phyloP scores from a whole-genome alignment of 53 echinoderm and acorn worm species.

The Holothuria leucospilota region DNA sequence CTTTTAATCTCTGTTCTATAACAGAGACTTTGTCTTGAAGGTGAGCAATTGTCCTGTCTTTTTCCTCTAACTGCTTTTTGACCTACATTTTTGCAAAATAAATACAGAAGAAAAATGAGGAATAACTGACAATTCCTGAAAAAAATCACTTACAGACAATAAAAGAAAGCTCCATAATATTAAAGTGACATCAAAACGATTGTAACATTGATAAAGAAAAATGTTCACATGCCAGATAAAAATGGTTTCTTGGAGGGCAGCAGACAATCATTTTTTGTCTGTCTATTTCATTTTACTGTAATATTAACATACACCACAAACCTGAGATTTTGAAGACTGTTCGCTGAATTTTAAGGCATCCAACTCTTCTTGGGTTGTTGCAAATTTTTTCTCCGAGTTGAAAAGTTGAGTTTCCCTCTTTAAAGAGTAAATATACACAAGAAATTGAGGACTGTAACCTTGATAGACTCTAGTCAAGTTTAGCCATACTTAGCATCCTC shows the following conservation, averaged over 20 bases:
- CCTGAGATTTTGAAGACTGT: slow-evolving; percentile 86
- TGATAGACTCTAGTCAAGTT: no score
- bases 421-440: background rate
- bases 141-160: no score
- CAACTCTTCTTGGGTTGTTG: slow-evolving; percentile 71
- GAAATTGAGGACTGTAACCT: no score
- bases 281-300: background rate
- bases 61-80: slow-evolving; percentile 66
- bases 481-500: no score
- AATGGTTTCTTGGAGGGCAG: no score
- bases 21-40: slow-evolving; percentile 85
- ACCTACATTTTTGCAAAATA: slow-evolving; percentile 35
- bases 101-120: no score
- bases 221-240: no score
- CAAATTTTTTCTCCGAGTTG: slow-evolving; percentile 73
- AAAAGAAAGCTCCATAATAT: no score
- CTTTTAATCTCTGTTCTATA: slow-evolving; percentile 93
- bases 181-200: no score
- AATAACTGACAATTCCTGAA: no score
- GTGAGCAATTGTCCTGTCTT: slow-evolving; percentile 67
- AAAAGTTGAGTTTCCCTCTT: slow-evolving; percentile 9
- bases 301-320: slow-evolving; percentile 2
- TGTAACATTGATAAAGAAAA: no score
- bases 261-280: no score
- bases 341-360: slow-evolving; percentile 80